Evolutionary conservation across 2,113 vertebrate species (phyloP).

Genomic region (Sminthopsis crassicaudata): DNA sequence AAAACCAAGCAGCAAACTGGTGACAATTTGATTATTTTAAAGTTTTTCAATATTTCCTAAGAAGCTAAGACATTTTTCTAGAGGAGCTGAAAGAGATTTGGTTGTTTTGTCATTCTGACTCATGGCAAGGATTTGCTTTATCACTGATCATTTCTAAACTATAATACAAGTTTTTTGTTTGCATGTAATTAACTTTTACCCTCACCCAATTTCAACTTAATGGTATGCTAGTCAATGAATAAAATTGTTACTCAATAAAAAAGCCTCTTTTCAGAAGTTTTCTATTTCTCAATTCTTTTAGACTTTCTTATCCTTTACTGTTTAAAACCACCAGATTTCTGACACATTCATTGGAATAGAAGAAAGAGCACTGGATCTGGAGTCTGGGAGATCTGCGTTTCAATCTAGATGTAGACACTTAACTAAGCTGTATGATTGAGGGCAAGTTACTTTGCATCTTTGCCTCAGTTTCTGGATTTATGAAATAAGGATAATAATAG

Average conservation of each 20-base stretch:
- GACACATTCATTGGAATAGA: not conserved
- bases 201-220: not conserved
- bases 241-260: slow-evolving; percentile 23
- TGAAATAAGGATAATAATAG: not conserved
- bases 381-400: not conserved
- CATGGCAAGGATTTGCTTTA: not conserved
- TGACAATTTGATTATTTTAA: slow-evolving; percentile 19
- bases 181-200: not conserved
- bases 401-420: not conserved
- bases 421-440: not conserved
- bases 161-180: not conserved
- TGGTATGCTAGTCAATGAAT: not conserved
- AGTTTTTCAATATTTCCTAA: not conserved
- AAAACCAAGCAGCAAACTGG: not conserved
- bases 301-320: not conserved
- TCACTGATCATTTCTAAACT: not conserved
- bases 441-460: not conserved
- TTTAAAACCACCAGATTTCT: not conserved
- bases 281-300: not conserved
- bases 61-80: not conserved
- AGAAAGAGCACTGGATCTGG: not conserved
- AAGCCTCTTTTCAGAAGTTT: not conserved
- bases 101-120: not conserved
- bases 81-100: not conserved
- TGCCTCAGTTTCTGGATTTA: not conserved